A percentile compares a stretch with the other conserved stretches of the same genome.
These are phyloP conservation scores for Paramisgurnus dabryanus DNA, from an alignment of 2,113 vertebrate genomes.

Conservation along the genomic window DNA sequence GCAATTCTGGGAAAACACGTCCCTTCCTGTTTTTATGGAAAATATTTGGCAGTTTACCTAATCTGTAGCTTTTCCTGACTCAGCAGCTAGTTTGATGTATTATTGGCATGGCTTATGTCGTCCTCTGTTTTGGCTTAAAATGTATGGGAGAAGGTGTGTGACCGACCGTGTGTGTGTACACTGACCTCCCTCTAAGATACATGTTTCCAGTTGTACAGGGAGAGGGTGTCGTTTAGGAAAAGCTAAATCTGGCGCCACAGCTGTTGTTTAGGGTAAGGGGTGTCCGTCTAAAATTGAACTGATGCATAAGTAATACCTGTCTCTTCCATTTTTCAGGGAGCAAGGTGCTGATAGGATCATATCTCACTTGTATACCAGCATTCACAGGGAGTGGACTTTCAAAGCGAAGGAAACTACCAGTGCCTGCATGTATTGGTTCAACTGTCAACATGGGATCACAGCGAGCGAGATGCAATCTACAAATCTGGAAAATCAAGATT, in stretches of 20 bases:
- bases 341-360: not conserved
- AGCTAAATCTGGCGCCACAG: slow-evolving; percentile 66
- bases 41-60: slow-evolving; percentile 1
- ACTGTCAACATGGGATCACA: slow-evolving; percentile 16
- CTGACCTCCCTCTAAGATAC: not conserved
- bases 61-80: not conserved
- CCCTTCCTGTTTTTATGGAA: slow-evolving; percentile 71
- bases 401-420: slow-evolving; percentile 6
- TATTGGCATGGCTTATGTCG: not conserved
- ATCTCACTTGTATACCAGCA: not conserved
- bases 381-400: not conserved
- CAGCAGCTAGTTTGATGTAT: not conserved
- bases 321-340: not conserved
- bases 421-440: not conserved
- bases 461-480: slow-evolving; percentile 3
- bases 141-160: not conserved
- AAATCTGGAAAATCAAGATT: slow-evolving; percentile 24
- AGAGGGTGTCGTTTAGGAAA: slow-evolving; percentile 45
- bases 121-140: not conserved
- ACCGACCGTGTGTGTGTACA: not conserved
- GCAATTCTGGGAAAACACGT: slow-evolving; percentile 9
- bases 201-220: slow-evolving; percentile 1
- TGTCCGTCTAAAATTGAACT: not conserved
- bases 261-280: slow-evolving; percentile 55
- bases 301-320: not conserved